phyloP scores from a whole-genome alignment of 2,113 vertebrate species.

The Garra rufa region DNA sequence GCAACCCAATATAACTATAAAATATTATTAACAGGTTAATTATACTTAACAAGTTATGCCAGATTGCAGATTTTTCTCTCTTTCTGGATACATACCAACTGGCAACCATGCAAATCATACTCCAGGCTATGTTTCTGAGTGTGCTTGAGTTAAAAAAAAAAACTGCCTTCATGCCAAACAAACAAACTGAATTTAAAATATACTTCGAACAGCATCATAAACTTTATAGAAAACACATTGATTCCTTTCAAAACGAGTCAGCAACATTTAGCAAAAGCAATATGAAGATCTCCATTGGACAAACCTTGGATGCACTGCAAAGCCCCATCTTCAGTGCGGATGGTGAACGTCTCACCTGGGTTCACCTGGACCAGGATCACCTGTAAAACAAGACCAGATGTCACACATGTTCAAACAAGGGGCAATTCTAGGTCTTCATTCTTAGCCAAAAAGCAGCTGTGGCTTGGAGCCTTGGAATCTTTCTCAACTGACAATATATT shows the following conservation, averaged over 20 bases:
- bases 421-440: neutral
- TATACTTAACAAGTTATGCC: neutral
- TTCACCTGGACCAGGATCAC: slow-evolving; percentile 92
- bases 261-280: neutral
- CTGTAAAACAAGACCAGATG: slow-evolving; percentile 62
- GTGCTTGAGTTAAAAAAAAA: neutral
- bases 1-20: neutral
- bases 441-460: neutral
- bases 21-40: neutral
- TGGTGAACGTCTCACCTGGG: slow-evolving; percentile 90
- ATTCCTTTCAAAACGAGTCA: neutral
- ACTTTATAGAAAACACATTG: neutral
- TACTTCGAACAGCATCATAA: neutral
- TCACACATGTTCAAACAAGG: neutral
- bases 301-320: slow-evolving; percentile 92
- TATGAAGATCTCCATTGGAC: slow-evolving; percentile 33
- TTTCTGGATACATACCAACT: neutral
- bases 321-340: slow-evolving; percentile 87
- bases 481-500: neutral
- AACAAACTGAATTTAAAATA: neutral
- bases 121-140: neutral
- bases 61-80: neutral
- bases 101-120: neutral
- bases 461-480: neutral
- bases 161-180: neutral